A percentile compares a stretch with the other conserved stretches of the same genome.
These are phyloP conservation scores for Gymnobelideus leadbeateri DNA, from an alignment of 2,113 vertebrate species.

Conservation along the genomic window DNA sequence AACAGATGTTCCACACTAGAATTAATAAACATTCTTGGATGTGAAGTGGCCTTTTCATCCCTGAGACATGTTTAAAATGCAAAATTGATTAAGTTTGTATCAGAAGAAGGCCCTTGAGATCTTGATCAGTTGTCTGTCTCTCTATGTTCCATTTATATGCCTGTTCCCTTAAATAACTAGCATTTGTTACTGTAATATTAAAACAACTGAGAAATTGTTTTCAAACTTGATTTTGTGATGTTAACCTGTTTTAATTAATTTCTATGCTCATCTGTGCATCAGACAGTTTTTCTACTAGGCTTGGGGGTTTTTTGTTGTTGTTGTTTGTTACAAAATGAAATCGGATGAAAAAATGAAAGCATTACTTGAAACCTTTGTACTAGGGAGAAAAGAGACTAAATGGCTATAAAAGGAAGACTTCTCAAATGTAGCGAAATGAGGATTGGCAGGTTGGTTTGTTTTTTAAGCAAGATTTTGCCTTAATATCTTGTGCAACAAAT, in stretches of 20 bases:
- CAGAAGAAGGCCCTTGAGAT: not conserved
- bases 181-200: not conserved
- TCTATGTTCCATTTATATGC: not conserved
- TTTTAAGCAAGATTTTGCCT: conserved; percentile 5
- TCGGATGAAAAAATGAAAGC: not conserved
- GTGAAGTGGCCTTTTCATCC: not conserved
- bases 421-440: conserved; percentile 12
- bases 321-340: not conserved
- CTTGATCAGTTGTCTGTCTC: not conserved
- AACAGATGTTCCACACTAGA: conserved; percentile 3
- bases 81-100: not conserved
- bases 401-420: not conserved
- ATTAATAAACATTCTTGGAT: not conserved
- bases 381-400: conserved; percentile 23
- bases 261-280: not conserved
- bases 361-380: conserved; percentile 6
- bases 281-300: not conserved
- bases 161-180: not conserved
- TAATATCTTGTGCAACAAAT: not conserved
- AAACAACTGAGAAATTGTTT: not conserved
- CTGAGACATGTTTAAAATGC: not conserved
- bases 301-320: not conserved
- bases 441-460: not conserved
- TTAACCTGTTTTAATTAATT: not conserved
- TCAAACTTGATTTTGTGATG: not conserved